Percentiles rank a stretch among this genome's conserved stretches.
Conservation (phyloP, 2,888 invertebrate genomes). For the Phania funesta region DNA sequence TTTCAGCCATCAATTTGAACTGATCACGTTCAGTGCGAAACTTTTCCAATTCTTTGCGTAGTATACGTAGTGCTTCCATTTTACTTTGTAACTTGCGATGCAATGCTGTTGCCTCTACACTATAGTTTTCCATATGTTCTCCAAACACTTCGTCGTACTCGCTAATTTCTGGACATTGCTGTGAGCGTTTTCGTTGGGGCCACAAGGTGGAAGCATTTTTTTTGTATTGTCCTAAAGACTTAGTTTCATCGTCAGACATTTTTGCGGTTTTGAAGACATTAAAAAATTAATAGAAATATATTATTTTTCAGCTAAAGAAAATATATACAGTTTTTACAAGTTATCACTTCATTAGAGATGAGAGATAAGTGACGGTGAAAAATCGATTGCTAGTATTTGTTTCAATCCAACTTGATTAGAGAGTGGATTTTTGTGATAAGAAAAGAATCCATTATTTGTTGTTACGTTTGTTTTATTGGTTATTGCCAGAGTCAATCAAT, state of each 20-base stretch:
- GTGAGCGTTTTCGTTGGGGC: slow-evolving; percentile 45
- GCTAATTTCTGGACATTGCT: slow-evolving; percentile 56
- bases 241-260: slow-evolving; percentile 68
- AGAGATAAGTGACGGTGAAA: slow-evolving; percentile 2
- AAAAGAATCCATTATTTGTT: no score
- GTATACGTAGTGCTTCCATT: slow-evolving; percentile 89
- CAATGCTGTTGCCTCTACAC: slow-evolving; percentile 81
- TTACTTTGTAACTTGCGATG: slow-evolving; percentile 90
- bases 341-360: slow-evolving; percentile 53
- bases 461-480: no score
- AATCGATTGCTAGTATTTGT: slow-evolving; percentile 32
- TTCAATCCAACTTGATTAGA: neutral
- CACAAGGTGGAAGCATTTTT: slow-evolving; percentile 48
- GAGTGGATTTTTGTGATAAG: no score
- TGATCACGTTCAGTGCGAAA: slow-evolving; percentile 90
- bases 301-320: slow-evolving; percentile 18
- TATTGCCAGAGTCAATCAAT: slow-evolving; percentile 16
- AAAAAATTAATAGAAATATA: slow-evolving; percentile 17
- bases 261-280: slow-evolving; percentile 43
- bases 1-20: slow-evolving; percentile 90
- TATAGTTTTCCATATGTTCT: slow-evolving; percentile 81
- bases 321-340: slow-evolving; percentile 45
- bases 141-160: slow-evolving; percentile 76
- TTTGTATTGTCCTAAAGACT: slow-evolving; percentile 60
- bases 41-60: slow-evolving; percentile 88